Base-by-base conservation (phyloP, 37 sponge, comb jelly and placozoan species). In the Halichondria panicea region DNA sequence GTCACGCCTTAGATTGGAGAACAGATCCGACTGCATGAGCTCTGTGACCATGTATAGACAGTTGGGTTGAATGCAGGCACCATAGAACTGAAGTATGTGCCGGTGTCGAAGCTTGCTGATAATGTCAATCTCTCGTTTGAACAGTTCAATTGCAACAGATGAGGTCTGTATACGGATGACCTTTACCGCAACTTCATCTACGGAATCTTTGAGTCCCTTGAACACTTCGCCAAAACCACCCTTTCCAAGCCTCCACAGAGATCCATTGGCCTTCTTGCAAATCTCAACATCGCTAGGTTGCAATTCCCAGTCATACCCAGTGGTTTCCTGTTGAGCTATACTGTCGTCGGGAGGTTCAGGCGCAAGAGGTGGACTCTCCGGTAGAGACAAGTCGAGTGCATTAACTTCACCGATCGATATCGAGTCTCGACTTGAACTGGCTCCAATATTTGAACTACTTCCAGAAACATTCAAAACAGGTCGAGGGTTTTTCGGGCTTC, bases 61-160 rank as follows among this genome's bases (percentile, higher is more conserved):
- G 37, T 63, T 31, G 1, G 92, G 93, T 39, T 85, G 76, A 27
- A 88, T 70, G 70, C 96, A 95, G 53, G 96, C 96, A n/a, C 96
- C 96, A 55, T 95, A 95, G 53, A 95, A 95, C 83, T 95, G 96
- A 13, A 95, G 45, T n/a, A 95, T 91, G 80, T 95, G 86, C 42
- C 90, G 55, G 48, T 95, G 96, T 9, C 93, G 70, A 39, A 95
- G 80, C 39, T 76, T 88, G 71, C 92, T 91, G 54, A 95, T 95
- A 55, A 85, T 37, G 22, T 91, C 93, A 21, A 95, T 91, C 72
- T 95, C 96, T 27, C 61, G 70, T 53, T 88, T 88, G 63, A 95
- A 88, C 54, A 69, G 93, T 8, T 81, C 70, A 5, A 91, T 36
- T 3, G 54, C 59, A 0, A 72, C 58, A 15, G n/a, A 21, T 11